A percentile compares a stretch with the other conserved stretches of the same genome.
These are phyloP conservation scores for Drosophila suzukii DNA, from an alignment of 1,140 invertebrate genomes.

Conservation along the genomic window DNA sequence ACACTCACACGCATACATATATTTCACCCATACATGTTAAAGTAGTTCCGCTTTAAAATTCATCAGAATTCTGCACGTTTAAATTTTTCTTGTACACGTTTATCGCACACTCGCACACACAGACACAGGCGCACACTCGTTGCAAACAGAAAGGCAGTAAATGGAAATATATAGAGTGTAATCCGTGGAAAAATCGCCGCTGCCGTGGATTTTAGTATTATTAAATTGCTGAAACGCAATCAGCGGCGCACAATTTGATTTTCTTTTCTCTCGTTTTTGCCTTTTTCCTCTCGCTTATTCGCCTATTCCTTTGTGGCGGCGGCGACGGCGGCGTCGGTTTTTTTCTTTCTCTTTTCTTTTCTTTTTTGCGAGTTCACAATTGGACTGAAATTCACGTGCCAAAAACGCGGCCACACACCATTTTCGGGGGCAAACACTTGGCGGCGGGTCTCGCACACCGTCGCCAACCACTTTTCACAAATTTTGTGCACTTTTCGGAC, in stretches of 20 bases:
- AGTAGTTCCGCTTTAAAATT: conserved; percentile 72
- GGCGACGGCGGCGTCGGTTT: conserved; percentile 58
- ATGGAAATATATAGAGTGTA: conserved; percentile 23
- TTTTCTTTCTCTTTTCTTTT: conserved; percentile 29
- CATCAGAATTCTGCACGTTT: conserved; percentile 75
- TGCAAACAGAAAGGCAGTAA: conserved; percentile 56
- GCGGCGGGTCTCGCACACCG: conserved; percentile 19
- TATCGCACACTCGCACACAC: conserved; percentile 61
- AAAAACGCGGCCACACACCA: conserved; percentile 66
- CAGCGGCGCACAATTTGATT: conserved; percentile 60
- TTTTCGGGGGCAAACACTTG: conserved; percentile 50
- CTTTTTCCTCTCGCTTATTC: conserved; percentile 57
- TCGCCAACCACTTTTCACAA: conserved; percentile 60
- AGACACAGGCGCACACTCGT: conserved; percentile 50
- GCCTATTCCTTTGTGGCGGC: conserved; percentile 62
- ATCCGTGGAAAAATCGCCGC: conserved; percentile 27
- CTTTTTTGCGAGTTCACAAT: conserved; percentile 73
- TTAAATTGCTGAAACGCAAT: conserved; percentile 52
- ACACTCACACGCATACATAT: conserved; percentile 12
- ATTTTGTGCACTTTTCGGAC: conserved; percentile 64
- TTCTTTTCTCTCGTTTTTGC: conserved; percentile 47
- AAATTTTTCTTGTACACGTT: conserved; percentile 77
- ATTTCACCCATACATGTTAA: conserved; percentile 18
- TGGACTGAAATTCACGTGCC: conserved; percentile 69
- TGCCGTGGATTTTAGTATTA: conserved; percentile 41